phyloP scores from a whole-genome alignment of 2,113 vertebrate species.

The Sander lucioperca region DNA sequence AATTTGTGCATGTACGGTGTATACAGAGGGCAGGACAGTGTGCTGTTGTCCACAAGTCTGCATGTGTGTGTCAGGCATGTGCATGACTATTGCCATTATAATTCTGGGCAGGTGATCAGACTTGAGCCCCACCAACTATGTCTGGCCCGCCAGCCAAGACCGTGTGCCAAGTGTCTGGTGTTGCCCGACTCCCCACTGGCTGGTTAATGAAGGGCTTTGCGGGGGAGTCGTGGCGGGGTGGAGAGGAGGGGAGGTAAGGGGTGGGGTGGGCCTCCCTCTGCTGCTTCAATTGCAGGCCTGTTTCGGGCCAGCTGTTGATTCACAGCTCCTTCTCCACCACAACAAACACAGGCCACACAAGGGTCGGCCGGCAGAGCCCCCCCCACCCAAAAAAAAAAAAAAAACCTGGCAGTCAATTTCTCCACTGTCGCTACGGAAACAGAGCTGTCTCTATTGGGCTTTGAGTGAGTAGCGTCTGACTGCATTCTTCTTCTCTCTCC shows the following conservation, averaged over 20 bases:
- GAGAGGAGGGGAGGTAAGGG: neutral
- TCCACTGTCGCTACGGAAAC: constrained; percentile 79
- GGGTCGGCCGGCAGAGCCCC: constrained; percentile 60
- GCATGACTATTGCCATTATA: constrained; percentile 81
- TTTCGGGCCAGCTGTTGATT: constrained; percentile 80
- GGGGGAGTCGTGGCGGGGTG: constrained; percentile 66
- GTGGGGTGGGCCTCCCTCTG: constrained; percentile 55
- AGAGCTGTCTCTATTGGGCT: constrained; percentile 68
- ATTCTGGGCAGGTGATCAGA: constrained; percentile 86
- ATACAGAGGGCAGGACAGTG: constrained; percentile 27
- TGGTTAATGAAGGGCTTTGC: constrained; percentile 83
- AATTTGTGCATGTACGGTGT: neutral
- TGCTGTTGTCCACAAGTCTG: neutral
- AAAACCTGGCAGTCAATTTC: constrained; percentile 69
- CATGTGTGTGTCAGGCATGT: constrained; percentile 55
- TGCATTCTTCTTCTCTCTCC: constrained; percentile 58
- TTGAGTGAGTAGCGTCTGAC: constrained; percentile 56
- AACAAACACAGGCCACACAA: constrained; percentile 82
- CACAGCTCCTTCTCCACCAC: constrained; percentile 77
- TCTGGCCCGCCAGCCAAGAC: constrained; percentile 82
- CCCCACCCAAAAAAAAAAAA: too few species aligned
- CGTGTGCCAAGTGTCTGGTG: constrained; percentile 85
- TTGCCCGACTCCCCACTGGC: constrained; percentile 79
- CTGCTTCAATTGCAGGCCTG: constrained; percentile 70
- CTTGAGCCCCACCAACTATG: constrained; percentile 83